Base-by-base conservation (phyloP, 2,888 invertebrate species). In the Lissocephala sabroskyi region DNA sequence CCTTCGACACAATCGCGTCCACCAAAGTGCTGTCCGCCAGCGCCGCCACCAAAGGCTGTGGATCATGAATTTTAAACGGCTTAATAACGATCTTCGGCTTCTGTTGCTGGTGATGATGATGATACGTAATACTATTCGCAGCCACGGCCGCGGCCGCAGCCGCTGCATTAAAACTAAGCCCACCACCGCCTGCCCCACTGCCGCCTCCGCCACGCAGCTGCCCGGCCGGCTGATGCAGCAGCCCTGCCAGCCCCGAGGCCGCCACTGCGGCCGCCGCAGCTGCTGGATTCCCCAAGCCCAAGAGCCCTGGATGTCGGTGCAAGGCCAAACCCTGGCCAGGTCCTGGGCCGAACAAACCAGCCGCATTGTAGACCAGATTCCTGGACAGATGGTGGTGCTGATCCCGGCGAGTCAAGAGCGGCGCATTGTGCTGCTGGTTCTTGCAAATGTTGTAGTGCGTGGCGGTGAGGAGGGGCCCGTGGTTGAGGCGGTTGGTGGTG, bases 11-110 rank as follows among this genome's bases (percentile, higher is more conserved):
- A 49, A 83, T 83, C 42, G 82, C 80, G 53, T 84, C 83, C 51
- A 83, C 82, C 41, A 83, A 66, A 9, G 81, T 75, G 61, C 82
- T 83, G 55, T 83, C 84, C 26, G 81, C 81, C 17, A 83, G 64
- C 1, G 83, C 81, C 29, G 82, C 79, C 37, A 83, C 83, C 55
- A 83, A 71, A 41, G 82, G 80, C 86, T 74, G 81, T 74, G 82
- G 80, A 75, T 84, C 84, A 71, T 82, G 81, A 75, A 84, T 80
- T 83, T 84, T 84, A 75, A 84, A 84, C 54, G 84, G 84, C 79
- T 84, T 84, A 65, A 84, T 84, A 74, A 84, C 77, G 67, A 84
- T 83, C 81, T 84, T 84, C 46, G 80, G 76, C 79, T 84, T 84
- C 56, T 79, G 63, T 53, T 71, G 71, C 48, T 71, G 59, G 45